Evolutionary conservation across 2,888 invertebrate genomes (phyloP), one percentile per base, ranked within the genome.

Genomic region (Geophilus truncorum): DNA sequence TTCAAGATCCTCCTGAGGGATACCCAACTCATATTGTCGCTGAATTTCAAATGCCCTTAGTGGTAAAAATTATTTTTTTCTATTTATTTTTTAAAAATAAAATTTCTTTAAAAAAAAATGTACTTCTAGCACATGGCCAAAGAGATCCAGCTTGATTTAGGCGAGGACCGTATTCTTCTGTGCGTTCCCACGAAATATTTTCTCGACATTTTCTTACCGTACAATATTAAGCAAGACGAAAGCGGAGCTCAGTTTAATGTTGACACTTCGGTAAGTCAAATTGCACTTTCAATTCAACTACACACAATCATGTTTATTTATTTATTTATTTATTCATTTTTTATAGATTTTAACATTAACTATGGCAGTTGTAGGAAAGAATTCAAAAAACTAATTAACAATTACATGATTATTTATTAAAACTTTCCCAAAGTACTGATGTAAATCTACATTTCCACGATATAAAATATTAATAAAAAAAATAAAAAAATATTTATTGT

Each of bases 121-220:
- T n/a, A n/a, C n/a, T n/a, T 83, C 30, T 82, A 87, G 87, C 86
- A 86, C 85, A 83, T 84, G 18, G 85, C 85, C 4, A 84, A 84
- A 70, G 84, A 85, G n/a, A 36, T 88, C 40, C 84, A 83, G 25
- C 82, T 88, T 28, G 87, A 87, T 79, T 82, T 88, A 7, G 87
- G 87, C 12, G 87, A 87, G 81, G 87, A 87, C 82, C 83, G 87
- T 75, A 85, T 88, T 30, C 70, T 87, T 12, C 82, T 88, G 77
- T 83, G 85, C 79, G 86, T 87, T 7, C 86, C 87, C 5, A 84
- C 85, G 79, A 84, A 85, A 4, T 87, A 88, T 82, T 84, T 85
- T 81, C 83, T 88, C 40, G 87, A 88, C 83, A 86, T 88, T 76
- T 87, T 84, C 82, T 84, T 88, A 70, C 87, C 88, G 1, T 86